Conservation (phyloP, 2,113 vertebrate species). For the Cochlearius cochlearius region DNA sequence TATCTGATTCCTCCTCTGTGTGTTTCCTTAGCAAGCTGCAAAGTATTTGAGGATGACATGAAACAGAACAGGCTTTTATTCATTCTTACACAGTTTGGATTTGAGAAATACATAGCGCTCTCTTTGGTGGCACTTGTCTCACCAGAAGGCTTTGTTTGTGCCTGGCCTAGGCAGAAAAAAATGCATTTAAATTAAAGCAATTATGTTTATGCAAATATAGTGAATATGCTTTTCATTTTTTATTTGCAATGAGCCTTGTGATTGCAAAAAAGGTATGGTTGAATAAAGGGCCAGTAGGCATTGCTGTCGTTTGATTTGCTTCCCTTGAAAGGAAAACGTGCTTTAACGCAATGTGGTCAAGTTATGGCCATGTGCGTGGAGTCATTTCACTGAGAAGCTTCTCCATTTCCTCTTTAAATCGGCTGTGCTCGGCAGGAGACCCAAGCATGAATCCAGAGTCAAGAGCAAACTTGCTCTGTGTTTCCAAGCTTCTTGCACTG, state of each 20-base stretch:
- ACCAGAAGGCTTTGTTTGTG: neutral
- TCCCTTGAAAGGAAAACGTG: neutral
- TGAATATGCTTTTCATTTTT: neutral
- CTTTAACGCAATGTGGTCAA: neutral
- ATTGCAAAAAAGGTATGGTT: neutral
- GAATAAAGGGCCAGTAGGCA: neutral
- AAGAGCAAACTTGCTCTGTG: neutral
- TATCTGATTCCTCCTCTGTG: neutral
- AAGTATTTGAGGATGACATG: neutral
- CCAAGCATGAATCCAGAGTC: neutral
- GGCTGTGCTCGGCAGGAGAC: neutral
- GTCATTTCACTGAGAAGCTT: neutral
- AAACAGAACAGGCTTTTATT: neutral
- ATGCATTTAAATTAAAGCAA: neutral
- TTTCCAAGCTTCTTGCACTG: neutral
- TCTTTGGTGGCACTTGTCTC: neutral
- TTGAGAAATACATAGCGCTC: neutral
- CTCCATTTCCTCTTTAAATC: neutral
- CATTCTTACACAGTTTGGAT: neutral
- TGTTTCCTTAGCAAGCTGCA: neutral
- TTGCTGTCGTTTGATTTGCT: neutral
- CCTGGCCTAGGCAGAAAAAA: neutral
- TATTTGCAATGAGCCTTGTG: neutral
- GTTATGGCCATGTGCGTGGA: neutral
- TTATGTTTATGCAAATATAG: neutral